Evolutionary conservation across 2,797 vertebrate genomes (phyloP).

Genomic region (Hapalemur alaotrensis): DNA sequence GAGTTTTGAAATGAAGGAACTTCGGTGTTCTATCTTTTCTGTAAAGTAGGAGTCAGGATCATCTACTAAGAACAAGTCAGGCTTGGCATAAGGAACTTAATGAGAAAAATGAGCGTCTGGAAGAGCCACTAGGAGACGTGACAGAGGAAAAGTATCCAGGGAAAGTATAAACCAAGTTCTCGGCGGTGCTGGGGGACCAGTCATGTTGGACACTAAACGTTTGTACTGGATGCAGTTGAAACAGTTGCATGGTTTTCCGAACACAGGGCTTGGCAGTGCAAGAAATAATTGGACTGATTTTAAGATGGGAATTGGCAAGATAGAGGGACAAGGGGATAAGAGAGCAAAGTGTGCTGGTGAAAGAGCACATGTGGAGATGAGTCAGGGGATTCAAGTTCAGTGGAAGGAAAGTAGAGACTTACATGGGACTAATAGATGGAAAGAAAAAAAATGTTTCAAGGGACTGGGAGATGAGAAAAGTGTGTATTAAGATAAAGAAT

Average conservation of each 20-base stretch:
- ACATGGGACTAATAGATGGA: neutral
- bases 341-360: neutral
- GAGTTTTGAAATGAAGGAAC: neutral
- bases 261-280: neutral
- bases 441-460: neutral
- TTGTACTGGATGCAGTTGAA: neutral
- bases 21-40: neutral
- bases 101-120: neutral
- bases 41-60: neutral
- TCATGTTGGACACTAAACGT: neutral
- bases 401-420: neutral
- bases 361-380: neutral
- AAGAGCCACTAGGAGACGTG: neutral
- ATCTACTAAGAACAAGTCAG: neutral
- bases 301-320: neutral
- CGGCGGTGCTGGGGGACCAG: neutral
- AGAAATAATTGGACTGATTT: neutral
- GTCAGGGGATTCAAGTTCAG: neutral
- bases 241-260: neutral
- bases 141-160: neutral
- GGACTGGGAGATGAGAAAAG: neutral
- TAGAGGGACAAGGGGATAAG: neutral
- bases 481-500: neutral
- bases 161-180: neutral
- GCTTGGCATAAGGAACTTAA: neutral